Percentiles rank a stretch among this genome's conserved stretches.
These are phyloP conservation scores for Hippocampus barbouri DNA, from an alignment of 2,113 vertebrate species.

Conservation along the genomic window DNA sequence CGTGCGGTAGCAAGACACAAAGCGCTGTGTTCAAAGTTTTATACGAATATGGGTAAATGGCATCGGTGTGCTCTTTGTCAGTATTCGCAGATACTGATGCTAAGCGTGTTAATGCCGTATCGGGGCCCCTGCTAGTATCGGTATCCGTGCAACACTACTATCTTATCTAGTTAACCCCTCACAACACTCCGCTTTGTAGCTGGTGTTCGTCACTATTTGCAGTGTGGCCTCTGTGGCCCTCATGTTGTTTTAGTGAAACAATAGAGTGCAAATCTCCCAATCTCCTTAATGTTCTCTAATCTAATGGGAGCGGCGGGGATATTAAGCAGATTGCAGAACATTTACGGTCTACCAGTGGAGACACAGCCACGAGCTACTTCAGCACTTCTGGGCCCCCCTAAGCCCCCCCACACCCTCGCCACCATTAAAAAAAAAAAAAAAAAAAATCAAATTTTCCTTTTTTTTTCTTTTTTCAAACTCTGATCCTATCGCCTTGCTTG, in stretches of 20 bases:
- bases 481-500: slow-evolving; percentile 59
- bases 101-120: too few relatives aligned
- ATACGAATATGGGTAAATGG: too few relatives aligned
- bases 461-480: slow-evolving; percentile 33
- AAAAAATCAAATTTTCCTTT: slow-evolving; percentile 43
- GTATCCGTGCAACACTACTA: neutral
- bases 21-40: too few relatives aligned
- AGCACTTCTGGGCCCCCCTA: slow-evolving; percentile 47
- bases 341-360: slow-evolving; percentile 53
- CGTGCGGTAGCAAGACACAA: too few relatives aligned
- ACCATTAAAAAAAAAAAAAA: slow-evolving; percentile 3
- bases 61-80: too few relatives aligned
- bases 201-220: slow-evolving; percentile 21
- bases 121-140: too few relatives aligned
- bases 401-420: neutral
- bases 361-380: slow-evolving; percentile 53
- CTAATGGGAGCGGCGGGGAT: slow-evolving; percentile 58
- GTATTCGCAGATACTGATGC: too few relatives aligned
- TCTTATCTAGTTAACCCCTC: slow-evolving; percentile 1
- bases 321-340: slow-evolving; percentile 62
- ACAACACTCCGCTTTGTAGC: neutral
- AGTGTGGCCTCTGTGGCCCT: slow-evolving; percentile 13
- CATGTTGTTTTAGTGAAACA: slow-evolving; percentile 48
- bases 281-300: slow-evolving; percentile 65
- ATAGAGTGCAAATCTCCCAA: slow-evolving; percentile 55